These are phyloP conservation scores for Sceliomorpha sp. DNA, from an alignment of 2,888 invertebrate genomes.

Conservation along the genomic window DNA sequence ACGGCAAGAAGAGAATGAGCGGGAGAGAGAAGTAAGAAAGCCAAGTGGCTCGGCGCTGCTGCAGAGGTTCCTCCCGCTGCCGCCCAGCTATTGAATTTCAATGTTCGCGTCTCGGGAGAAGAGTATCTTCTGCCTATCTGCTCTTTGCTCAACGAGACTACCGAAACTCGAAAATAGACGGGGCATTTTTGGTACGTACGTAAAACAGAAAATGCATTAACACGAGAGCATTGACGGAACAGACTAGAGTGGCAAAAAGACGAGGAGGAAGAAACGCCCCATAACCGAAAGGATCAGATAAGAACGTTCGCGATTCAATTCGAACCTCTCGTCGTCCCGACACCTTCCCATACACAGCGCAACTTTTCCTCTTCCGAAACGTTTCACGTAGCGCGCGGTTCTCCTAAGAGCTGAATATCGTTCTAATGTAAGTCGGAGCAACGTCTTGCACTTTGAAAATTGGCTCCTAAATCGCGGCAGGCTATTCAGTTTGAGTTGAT, in stretches of 20 bases:
- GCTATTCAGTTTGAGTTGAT: slow-evolving; percentile 71
- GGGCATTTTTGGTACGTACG: slow-evolving; percentile 40
- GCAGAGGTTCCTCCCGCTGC: slow-evolving; percentile 57
- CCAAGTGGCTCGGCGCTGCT: slow-evolving; percentile 46
- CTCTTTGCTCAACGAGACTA: too few relatives aligned
- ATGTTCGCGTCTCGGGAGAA: slow-evolving; percentile 54
- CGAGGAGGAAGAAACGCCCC: slow-evolving; percentile 44
- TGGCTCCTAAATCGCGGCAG: slow-evolving; percentile 74
- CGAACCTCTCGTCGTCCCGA: slow-evolving; percentile 62
- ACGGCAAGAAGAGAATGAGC: too few relatives aligned
- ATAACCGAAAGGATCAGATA: slow-evolving; percentile 54
- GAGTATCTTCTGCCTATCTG: slow-evolving; percentile 44
- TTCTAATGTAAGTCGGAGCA: slow-evolving; percentile 67
- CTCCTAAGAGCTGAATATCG: slow-evolving; percentile 63
- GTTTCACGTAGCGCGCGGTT: slow-evolving; percentile 46
- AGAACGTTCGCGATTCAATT: slow-evolving; percentile 75
- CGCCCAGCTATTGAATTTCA: slow-evolving; percentile 69
- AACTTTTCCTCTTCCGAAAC: slow-evolving; percentile 35
- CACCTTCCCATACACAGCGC: slow-evolving; percentile 12
- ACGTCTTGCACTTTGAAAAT: slow-evolving; percentile 76
- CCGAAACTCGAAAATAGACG: slow-evolving; percentile 56
- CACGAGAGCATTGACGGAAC: slow-evolving; percentile 36
- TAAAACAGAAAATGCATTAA: slow-evolving; percentile 56
- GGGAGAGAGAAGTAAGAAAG: slow-evolving; percentile 43
- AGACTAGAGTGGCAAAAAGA: slow-evolving; percentile 11